These are phyloP conservation scores for Cyphomyrmex costatus DNA, from an alignment of 1,140 invertebrate species.

Conservation along the genomic window DNA sequence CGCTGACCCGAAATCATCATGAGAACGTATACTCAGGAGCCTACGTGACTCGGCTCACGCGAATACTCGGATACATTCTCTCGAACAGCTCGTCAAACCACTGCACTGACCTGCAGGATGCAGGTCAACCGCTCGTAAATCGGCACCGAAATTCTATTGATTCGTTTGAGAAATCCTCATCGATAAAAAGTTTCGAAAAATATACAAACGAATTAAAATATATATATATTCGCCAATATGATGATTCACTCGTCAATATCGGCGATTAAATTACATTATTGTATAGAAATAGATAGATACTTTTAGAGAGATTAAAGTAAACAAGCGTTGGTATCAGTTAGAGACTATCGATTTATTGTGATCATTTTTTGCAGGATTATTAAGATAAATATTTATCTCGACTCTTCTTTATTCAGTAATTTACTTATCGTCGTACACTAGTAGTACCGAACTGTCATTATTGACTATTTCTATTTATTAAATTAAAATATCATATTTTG, in stretches of 20 bases:
- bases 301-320: neutral
- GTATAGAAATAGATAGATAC: neutral
- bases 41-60: conserved; percentile 52
- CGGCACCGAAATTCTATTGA: neutral
- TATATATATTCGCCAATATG: neutral
- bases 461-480: no score
- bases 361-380: neutral
- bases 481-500: no score
- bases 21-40: neutral
- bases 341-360: neutral
- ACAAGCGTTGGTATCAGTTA: neutral
- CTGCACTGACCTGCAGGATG: neutral
- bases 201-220: neutral
- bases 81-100: neutral
- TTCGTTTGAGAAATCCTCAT: no score
- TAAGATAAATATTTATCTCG: neutral
- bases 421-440: neutral
- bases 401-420: neutral
- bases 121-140: neutral
- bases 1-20: conserved; percentile 6
- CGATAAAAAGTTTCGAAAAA: neutral
- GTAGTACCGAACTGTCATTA: neutral
- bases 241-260: neutral
- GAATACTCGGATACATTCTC: neutral
- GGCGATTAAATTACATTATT: neutral